These are phyloP conservation scores for Thalassophryne amazonica DNA, from an alignment of 2,797 vertebrate genomes.

Conservation along the genomic window DNA sequence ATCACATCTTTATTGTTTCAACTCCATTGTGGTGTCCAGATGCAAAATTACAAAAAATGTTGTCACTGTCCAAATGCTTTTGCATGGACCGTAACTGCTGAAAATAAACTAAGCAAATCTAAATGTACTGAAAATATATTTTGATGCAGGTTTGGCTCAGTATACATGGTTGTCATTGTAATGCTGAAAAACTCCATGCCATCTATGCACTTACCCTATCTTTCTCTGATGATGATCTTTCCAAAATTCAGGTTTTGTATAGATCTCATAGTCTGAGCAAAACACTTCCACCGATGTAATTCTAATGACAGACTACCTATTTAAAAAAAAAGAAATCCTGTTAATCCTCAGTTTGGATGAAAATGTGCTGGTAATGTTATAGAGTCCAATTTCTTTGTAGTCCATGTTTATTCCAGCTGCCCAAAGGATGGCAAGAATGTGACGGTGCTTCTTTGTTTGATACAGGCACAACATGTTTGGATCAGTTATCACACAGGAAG, in stretches of 20 bases:
- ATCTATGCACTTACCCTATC: constrained; percentile 32
- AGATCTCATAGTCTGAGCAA: constrained; percentile 8
- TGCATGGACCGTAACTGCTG: too few relatives aligned
- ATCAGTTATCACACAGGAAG: constrained; percentile 76
- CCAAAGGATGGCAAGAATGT: not conserved
- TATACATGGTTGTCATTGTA: constrained; percentile 2
- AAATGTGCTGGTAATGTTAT: not conserved
- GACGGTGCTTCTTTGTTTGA: constrained; percentile 7
- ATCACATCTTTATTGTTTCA: too few relatives aligned
- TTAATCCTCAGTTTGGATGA: constrained; percentile 19
- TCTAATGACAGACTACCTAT: constrained; percentile 9
- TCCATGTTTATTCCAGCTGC: not conserved
- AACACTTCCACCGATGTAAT: constrained; percentile 9
- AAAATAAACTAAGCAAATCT: too few relatives aligned
- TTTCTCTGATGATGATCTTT: constrained; percentile 6
- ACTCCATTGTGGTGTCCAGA: too few relatives aligned
- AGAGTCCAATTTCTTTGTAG: not conserved
- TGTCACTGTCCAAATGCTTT: too few relatives aligned
- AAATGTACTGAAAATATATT: too few relatives aligned
- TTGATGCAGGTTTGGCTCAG: too few relatives aligned
- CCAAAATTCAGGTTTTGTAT: constrained; percentile 6
- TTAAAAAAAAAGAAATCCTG: too few relatives aligned
- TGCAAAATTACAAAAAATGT: too few relatives aligned
- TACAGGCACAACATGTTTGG: constrained; percentile 43
- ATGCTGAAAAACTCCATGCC: constrained; percentile 1